phyloP scores from a whole-genome alignment of 2,888 invertebrate species.

The Limnephilus rhombicus region DNA sequence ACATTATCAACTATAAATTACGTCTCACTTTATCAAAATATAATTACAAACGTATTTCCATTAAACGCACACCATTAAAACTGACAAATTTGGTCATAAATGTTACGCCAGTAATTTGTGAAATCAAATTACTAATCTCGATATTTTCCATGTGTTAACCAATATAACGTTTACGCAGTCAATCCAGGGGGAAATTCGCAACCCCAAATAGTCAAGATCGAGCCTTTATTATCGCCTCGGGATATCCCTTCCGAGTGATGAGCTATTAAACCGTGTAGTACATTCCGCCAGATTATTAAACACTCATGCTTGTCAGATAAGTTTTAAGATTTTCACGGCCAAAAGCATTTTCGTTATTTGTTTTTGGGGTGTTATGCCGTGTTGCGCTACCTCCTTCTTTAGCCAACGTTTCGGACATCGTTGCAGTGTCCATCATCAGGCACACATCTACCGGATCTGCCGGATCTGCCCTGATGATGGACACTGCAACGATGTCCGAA shows the following conservation, averaged over 20 bases:
- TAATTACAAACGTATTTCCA: background rate
- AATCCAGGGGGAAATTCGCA: slow-evolving; percentile 12
- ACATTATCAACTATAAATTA: too few species aligned
- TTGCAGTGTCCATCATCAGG: too few species aligned
- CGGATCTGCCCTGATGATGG: too few species aligned
- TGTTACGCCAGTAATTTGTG: slow-evolving; percentile 9
- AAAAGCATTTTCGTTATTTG: too few species aligned
- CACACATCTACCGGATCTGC: too few species aligned
- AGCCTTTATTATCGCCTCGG: slow-evolving; percentile 14
- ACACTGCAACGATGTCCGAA: too few species aligned
- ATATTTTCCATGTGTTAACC: slow-evolving; percentile 17
- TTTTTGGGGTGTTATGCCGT: too few species aligned
- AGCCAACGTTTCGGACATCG: too few species aligned
- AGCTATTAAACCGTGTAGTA: background rate
- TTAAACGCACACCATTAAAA: slow-evolving; percentile 9
- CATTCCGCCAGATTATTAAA: background rate
- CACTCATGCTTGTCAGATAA: too few species aligned
- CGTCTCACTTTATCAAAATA: background rate
- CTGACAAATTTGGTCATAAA: slow-evolving; percentile 16
- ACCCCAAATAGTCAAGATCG: background rate
- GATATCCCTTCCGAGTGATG: background rate
- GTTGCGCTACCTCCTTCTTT: too few species aligned
- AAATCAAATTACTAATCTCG: slow-evolving; percentile 21
- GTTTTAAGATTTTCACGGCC: too few species aligned
- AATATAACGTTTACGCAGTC: background rate